Evolutionary conservation across 2,888 invertebrate species (phyloP).

Genomic region (Neoascia interrupta): DNA sequence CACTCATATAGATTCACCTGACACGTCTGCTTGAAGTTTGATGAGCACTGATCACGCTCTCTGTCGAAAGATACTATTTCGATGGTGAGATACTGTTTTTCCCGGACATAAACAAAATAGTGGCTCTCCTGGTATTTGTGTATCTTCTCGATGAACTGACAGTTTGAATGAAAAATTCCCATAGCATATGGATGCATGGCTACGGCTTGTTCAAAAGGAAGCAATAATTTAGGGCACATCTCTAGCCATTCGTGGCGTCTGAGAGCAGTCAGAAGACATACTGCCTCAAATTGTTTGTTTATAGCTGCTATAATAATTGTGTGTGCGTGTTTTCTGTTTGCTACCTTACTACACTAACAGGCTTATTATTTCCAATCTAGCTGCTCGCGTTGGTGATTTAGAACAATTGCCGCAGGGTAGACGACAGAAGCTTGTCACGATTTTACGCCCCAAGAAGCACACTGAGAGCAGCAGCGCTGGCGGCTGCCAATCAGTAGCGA

Average conservation of each 20-base stretch:
- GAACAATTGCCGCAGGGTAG: slow-evolving; percentile 58
- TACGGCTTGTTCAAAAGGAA: slow-evolving; percentile 41
- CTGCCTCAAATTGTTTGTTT: slow-evolving; percentile 17
- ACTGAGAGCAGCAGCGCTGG: slow-evolving; percentile 46
- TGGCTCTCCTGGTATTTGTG: neutral
- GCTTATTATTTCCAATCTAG: slow-evolving; percentile 66
- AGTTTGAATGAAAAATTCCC: neutral
- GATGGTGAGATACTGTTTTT: slow-evolving; percentile 12
- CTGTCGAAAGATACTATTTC: slow-evolving; percentile 11
- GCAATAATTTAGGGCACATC: slow-evolving; percentile 45
- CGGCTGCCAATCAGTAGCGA: slow-evolving; percentile 62
- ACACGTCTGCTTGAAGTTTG: slow-evolving; percentile 18
- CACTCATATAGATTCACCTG: slow-evolving; percentile 53
- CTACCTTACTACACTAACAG: slow-evolving; percentile 62
- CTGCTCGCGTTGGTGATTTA: slow-evolving; percentile 56
- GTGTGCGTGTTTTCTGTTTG: slow-evolving; percentile 24
- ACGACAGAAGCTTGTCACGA: slow-evolving; percentile 61
- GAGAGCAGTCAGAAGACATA: neutral
- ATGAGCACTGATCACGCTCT: slow-evolving; percentile 2
- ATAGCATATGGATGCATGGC: slow-evolving; percentile 31
- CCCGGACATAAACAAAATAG: slow-evolving; percentile 1
- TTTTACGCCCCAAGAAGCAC: slow-evolving; percentile 67
- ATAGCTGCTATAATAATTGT: neutral
- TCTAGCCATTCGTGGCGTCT: slow-evolving; percentile 1
- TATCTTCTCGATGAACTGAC: neutral